Base-by-base conservation (phyloP, 2,888 invertebrate species). In the Anticlea derivata region DNA sequence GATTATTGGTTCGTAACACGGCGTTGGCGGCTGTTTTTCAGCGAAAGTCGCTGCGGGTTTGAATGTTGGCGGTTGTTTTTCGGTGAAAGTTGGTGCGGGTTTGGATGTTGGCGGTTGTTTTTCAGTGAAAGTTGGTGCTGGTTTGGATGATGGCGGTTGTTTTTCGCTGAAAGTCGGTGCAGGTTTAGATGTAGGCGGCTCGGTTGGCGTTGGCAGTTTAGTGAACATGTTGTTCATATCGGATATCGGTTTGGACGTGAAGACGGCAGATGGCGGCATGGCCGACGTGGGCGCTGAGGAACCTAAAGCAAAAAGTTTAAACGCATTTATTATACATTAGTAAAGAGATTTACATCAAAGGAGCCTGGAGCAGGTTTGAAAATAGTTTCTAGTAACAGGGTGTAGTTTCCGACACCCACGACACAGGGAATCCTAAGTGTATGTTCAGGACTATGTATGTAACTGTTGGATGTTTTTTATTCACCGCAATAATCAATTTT, bases 241-340 rank as follows among this genome's bases (percentile, higher is more conserved):
- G 2, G 77, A 62, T 41, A 79, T 74, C 0, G 83, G 80, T 75
- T 86, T 83, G 0, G 80, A 70, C 27, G 78, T 73, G 50, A 81
- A 82, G n/a, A 73, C 58, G 1, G 65, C 51, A 1, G 73, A 60
- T 7, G 79, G 62, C 5, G 71, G 52, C 22, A 70, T 58, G 1
- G 72, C 54, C 1, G 69, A 50, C 11, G 72, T 55, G 1, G 78
- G 61, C 26, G 75, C 70, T 46, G 78, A 57, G 50, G 69, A 44
- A 51, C 61, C 57, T 50, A 49, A n/a, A 40, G 7, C 20, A 37
- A 46, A 22, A 24, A 1, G 5, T 13, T 23, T 23, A 3, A 5
- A 8, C 12, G 2, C 17, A 17, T 4, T 17, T 17, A 3, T 17
- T 17, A 17, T 3, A 17, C 4, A 17, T 4, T 17, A 17, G 2